Evolutionary conservation across 2,797 vertebrate species (phyloP).

Genomic region (Otolemur crassicaudatus): DNA sequence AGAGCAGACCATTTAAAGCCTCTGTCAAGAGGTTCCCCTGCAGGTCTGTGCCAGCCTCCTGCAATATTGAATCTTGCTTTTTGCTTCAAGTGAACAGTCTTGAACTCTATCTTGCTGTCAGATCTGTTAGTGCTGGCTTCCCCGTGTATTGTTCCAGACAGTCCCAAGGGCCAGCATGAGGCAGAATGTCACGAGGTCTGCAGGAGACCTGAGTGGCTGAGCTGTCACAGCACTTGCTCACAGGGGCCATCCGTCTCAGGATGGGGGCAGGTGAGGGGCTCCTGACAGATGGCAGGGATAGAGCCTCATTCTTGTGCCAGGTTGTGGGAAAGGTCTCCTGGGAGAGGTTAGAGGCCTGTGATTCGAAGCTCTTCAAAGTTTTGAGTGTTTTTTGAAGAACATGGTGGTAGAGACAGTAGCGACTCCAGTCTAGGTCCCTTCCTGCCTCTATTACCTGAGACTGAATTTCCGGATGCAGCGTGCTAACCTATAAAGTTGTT

Average conservation of each 20-base stretch:
- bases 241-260: not conserved
- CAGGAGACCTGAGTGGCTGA: not conserved
- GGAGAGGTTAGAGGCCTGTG: not conserved
- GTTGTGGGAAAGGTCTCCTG: not conserved
- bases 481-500: not conserved
- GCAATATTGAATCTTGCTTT: not conserved
- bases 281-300: not conserved
- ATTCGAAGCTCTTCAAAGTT: not conserved
- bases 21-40: not conserved
- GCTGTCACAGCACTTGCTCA: not conserved
- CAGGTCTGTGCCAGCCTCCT: not conserved
- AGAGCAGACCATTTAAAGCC: not conserved
- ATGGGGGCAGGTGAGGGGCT: not conserved
- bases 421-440: not conserved
- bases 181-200: not conserved
- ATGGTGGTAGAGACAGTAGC: not conserved
- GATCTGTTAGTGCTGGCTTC: not conserved
- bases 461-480: constrained; percentile 6
- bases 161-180: too few relatives aligned
- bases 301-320: not conserved
- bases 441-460: not conserved
- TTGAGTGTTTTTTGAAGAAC: constrained; percentile 30
- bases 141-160: too few relatives aligned
- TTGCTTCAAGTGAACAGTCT: constrained; percentile 22
- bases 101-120: not conserved